A percentile compares a stretch with the other conserved stretches of the same genome.
These are phyloP conservation scores for Chrysochloris asiatica DNA, from an alignment of 2,113 vertebrate genomes.

Conservation along the genomic window DNA sequence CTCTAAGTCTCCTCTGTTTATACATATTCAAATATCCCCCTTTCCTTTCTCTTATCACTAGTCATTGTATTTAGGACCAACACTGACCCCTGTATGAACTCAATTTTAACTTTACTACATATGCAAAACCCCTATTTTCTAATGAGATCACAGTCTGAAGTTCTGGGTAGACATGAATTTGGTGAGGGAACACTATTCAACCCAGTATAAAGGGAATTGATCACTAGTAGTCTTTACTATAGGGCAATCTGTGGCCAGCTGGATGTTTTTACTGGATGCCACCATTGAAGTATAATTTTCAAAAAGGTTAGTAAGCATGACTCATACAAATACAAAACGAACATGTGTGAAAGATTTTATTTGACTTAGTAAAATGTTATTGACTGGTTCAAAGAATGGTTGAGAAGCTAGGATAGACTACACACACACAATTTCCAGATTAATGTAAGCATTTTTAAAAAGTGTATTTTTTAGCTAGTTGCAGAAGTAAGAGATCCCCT, in stretches of 20 bases:
- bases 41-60: background rate
- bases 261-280: background rate
- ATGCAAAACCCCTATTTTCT: background rate
- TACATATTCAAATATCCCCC: background rate
- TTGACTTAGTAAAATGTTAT: constrained; percentile 5
- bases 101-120: background rate
- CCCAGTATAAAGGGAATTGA: background rate
- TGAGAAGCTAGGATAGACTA: background rate
- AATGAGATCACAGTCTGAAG: background rate
- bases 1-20: too few relatives aligned
- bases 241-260: background rate
- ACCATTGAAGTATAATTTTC: background rate
- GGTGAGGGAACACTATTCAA: background rate
- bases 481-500: background rate
- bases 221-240: background rate
- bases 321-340: background rate
- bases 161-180: background rate
- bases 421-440: background rate
- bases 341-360: constrained; percentile 12
- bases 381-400: background rate
- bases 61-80: background rate
- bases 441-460: background rate
- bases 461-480: background rate
- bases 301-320: background rate
- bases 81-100: background rate